phyloP scores from a whole-genome alignment of 2,888 invertebrate species.

The Trichopria drosophilae region DNA sequence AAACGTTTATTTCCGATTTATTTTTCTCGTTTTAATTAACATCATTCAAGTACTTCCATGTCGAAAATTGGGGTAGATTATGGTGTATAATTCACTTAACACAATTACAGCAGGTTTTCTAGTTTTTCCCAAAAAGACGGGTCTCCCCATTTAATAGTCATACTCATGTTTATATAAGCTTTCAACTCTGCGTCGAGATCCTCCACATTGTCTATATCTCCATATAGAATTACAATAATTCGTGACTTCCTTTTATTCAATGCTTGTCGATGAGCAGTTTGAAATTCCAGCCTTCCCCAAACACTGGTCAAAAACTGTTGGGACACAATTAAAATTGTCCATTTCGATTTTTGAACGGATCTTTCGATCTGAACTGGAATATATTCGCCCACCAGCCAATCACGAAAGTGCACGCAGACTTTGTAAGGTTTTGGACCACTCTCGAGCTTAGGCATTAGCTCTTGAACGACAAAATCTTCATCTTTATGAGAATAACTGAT shows the following conservation, averaged over 20 bases:
- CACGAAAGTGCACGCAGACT: slow-evolving; percentile 73
- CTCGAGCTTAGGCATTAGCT: slow-evolving; percentile 70
- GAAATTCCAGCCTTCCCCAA: slow-evolving; percentile 78
- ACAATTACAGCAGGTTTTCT: no score
- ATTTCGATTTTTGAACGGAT: slow-evolving; percentile 71
- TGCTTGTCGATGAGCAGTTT: slow-evolving; percentile 73
- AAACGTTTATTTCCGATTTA: no score
- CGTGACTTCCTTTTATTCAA: slow-evolving; percentile 70
- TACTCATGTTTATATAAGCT: slow-evolving; percentile 74
- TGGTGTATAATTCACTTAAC: no score
- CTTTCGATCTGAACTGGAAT: slow-evolving; percentile 71
- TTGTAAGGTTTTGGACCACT: slow-evolving; percentile 66
- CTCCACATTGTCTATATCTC: slow-evolving; percentile 67
- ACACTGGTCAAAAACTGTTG: slow-evolving; percentile 74
- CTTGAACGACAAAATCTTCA: slow-evolving; percentile 69
- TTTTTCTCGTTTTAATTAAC: no score
- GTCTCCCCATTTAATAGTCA: slow-evolving; percentile 81
- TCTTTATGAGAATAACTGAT: slow-evolving; percentile 80
- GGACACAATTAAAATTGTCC: slow-evolving; percentile 72
- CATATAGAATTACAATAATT: slow-evolving; percentile 73
- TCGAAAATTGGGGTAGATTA: no score
- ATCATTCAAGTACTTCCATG: no score
- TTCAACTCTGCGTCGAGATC: slow-evolving; percentile 70
- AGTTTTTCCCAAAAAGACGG: slow-evolving; percentile 82
- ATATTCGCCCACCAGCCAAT: slow-evolving; percentile 74